Base-by-base conservation (phyloP, 1,140 invertebrate species). In the Drosophila nasuta region DNA sequence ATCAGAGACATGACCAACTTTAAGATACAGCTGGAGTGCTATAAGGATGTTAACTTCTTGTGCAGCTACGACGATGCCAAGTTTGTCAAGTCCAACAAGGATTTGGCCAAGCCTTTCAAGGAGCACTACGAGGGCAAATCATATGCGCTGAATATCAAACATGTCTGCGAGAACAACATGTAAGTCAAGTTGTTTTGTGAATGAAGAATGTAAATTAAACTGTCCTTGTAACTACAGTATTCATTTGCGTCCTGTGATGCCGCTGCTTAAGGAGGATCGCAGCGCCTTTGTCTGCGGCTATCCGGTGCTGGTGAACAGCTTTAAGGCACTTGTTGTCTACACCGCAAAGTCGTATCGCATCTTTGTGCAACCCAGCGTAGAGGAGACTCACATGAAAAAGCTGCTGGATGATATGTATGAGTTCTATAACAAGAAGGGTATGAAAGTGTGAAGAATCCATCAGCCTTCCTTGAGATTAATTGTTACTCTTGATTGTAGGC, bases 331-430 rank as follows among this genome's bases (percentile, higher is more conserved):
- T 0, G 86, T 92, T 1, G 77, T 82, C 0, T 82, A 82, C 60
- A 77, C 80, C 0, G 67, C 75, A 3, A 82, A 75, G 17, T 56
- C 79, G 1, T 93, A 93, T 49, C 94, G 93, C 46, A 79, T 96
- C 1, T 96, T 94, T 88, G 88, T 96, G 1, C 95, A 96, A 73
- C 93, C 93, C 49, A 63, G 81, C 0, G 54, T 79, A 1, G 93
- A 94, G 68, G 71, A 86, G 0, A 81, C 93, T 2, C n/a, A 51
- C n/a, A 77, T 91, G 51, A 66, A 66, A 2, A 64, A 76, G 13
- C 75, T 96, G 3, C 72, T 95, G 1, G 91, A 94, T 35, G 78
- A 93, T 2, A 83, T 96, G 38, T 94, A 91, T 68, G 91, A 93
- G 38, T 93, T 93, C 81, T 97, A 96, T 4, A 35, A 10, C 28